Conservation (phyloP, 2,113 vertebrate species). For the Piaya cayana region DNA sequence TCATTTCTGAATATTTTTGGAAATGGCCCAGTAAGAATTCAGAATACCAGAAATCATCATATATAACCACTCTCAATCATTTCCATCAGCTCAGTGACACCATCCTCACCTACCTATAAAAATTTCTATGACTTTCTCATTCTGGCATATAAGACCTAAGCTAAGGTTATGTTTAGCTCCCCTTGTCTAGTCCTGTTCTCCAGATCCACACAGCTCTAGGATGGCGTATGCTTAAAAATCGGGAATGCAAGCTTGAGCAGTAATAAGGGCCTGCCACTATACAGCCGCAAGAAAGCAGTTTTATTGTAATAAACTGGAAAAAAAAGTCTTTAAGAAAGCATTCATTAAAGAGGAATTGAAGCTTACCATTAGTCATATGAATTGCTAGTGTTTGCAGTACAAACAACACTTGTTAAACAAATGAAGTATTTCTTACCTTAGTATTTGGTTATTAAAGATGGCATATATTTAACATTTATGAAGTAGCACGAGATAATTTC, state of each 20-base stretch:
- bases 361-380: background rate
- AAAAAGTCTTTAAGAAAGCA: background rate
- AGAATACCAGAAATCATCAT: background rate
- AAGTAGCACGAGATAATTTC: background rate
- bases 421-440: background rate
- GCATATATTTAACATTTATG: background rate
- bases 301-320: background rate
- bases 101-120: background rate
- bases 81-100: background rate
- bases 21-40: background rate
- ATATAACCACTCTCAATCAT: background rate
- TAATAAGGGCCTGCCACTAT: background rate
- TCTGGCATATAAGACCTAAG: background rate
- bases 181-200: background rate
- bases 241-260: background rate
- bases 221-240: background rate
- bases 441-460: background rate
- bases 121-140: background rate
- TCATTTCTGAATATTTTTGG: background rate
- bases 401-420: slow-evolving; percentile 15
- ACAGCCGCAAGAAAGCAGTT: background rate
- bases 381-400: background rate
- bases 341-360: background rate
- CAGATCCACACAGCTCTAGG: background rate
- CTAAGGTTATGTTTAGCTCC: background rate